Evolutionary conservation across 1,140 invertebrate genomes (phyloP).

Genomic region (Achroia grisella): DNA sequence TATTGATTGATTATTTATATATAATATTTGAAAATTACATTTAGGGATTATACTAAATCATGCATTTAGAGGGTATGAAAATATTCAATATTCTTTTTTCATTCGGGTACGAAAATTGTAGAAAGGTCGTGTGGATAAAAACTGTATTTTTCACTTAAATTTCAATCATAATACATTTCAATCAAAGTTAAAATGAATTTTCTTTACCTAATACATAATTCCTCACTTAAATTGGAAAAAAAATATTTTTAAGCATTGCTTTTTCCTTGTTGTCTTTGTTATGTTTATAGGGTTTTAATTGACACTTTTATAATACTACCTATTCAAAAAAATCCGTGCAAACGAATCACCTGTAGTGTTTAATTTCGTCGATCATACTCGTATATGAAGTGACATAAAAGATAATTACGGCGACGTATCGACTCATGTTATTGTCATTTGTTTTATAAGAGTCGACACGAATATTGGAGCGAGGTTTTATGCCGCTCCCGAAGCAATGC

Average conservation of each 20-base stretch:
- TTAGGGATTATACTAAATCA: too few species aligned
- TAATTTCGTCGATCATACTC: too few species aligned
- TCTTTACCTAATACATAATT: conserved; percentile 19
- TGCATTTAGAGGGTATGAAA: too few species aligned
- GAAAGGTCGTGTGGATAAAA: too few species aligned
- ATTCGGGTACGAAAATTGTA: too few species aligned
- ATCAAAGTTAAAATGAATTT: conserved; percentile 14
- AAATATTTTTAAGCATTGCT: conserved; percentile 7
- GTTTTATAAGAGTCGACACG: conserved; percentile 25
- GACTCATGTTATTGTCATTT: conserved; percentile 33
- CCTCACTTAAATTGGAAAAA: conserved; percentile 12
- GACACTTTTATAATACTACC: conserved; percentile 26
- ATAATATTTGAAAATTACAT: too few species aligned
- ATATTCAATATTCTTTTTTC: too few species aligned
- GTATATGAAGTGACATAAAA: conserved; percentile 18
- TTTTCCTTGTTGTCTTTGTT: conserved; percentile 14
- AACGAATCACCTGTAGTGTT: neutral
- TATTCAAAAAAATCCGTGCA: neutral
- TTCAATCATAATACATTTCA: conserved; percentile 12
- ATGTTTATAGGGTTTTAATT: conserved; percentile 11
- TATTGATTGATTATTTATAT: too few species aligned
- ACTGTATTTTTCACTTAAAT: too few species aligned
- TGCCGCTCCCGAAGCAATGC: conserved; percentile 8
- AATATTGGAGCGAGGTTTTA: conserved; percentile 8
- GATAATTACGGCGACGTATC: conserved; percentile 50